Conservation (phyloP, 2,888 invertebrate genomes). For the Dasypolia templi region DNA sequence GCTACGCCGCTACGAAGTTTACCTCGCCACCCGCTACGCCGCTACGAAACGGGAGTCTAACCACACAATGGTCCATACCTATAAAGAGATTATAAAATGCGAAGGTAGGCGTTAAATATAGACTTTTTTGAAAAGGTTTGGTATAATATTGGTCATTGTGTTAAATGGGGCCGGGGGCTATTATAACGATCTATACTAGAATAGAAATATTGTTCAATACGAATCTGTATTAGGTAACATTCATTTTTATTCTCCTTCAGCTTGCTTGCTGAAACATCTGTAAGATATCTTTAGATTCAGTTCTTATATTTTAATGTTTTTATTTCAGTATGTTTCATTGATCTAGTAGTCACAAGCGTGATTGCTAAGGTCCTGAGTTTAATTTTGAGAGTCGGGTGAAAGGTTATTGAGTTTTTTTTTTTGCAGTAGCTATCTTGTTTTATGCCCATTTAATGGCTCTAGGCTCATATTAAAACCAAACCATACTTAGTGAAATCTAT, state of each 20-base stretch:
- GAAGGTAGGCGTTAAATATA: slow-evolving; percentile 44
- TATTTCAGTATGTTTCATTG: no score
- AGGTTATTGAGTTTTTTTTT: no score
- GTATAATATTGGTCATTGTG: slow-evolving; percentile 11
- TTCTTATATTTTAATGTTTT: no score
- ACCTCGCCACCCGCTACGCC: slow-evolving; percentile 17
- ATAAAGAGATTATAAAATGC: slow-evolving; percentile 44
- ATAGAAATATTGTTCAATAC: background rate
- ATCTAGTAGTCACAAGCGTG: no score
- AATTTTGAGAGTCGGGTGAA: no score
- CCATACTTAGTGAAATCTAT: no score
- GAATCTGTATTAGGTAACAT: background rate
- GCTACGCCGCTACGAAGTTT: slow-evolving; percentile 11
- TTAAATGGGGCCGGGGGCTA: slow-evolving; percentile 18
- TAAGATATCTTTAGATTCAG: background rate
- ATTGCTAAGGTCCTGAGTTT: no score
- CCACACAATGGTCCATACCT: slow-evolving; percentile 13
- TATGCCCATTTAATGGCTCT: no score
- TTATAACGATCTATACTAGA: background rate
- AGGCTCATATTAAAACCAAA: no score
- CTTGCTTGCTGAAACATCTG: background rate
- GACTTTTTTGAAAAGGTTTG: slow-evolving; percentile 34
- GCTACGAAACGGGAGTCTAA: slow-evolving; percentile 31
- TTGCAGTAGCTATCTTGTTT: no score
- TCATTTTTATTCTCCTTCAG: background rate